Evolutionary conservation across 2,797 vertebrate species (phyloP), one percentile per base, ranked within the genome.

Genomic region (Lateolabrax maculatus): DNA sequence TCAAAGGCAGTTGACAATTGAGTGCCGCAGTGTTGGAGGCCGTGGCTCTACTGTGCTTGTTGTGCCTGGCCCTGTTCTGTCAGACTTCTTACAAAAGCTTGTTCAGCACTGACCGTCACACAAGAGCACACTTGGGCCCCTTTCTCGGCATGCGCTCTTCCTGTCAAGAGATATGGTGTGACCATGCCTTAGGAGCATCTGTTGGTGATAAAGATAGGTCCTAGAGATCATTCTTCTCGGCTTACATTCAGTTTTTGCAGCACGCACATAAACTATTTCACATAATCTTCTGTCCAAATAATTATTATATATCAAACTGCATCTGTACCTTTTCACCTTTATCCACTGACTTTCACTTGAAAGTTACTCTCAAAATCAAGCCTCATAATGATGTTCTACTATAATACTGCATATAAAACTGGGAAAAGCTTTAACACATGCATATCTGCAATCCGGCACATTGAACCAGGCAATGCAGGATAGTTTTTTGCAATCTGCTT

Each of bases 11-110:
- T 44, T 83, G 79, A 83, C 75, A 88, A 25, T 46, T 55, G 78
- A 82, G 61, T 68, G 70, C 10, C 19, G 31, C 81, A 70, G 60
- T 61, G 63, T 63, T n/a, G 10, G 44, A 74, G 15, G 21, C 53
- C 55, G 21, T 51, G 27, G 21, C 51, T 39, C n/a, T 43, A 29
- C 43, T 56, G 21, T 25, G 55, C 64, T 77, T 67, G 21, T 71
- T 61, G 68, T 75, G 79, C 36, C 5, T 71, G 61, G 52, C 77
- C 71, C 71, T 81, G 62, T 70, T 79, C 71, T 83, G 83, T 85
- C 84, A 74, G 9, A 80, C 2, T 49, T 41, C 51, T 71, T 51
- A 64, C 34, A 78, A 75, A 77, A n/a, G 64, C 71, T 80, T 61
- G 56, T 57, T 76, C 79, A 80, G 43, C 63, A 74, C 72, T 72